These are phyloP conservation scores for Scrobipalpa atriplicella DNA, from an alignment of 2,888 invertebrate genomes.

Conservation along the genomic window DNA sequence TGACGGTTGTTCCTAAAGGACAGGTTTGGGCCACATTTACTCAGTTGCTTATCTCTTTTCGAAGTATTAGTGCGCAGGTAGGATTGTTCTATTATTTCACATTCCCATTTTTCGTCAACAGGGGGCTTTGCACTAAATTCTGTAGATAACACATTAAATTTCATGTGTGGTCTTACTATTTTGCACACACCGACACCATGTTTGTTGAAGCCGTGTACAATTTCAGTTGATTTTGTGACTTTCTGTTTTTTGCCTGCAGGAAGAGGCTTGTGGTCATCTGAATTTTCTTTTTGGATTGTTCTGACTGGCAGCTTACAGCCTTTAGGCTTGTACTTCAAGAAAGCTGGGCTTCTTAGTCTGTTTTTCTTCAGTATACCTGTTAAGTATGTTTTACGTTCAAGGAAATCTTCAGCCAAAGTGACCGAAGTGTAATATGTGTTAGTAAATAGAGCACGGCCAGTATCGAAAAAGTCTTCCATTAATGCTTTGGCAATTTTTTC, in stretches of 20 bases:
- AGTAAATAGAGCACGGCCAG: not conserved
- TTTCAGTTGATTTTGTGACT: not conserved
- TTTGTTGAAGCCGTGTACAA: not conserved
- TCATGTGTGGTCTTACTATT: not conserved
- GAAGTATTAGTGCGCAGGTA: not conserved
- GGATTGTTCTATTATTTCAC: not conserved
- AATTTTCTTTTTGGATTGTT: too few relatives aligned
- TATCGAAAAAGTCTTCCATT: conserved; percentile 1
- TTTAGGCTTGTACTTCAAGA: not conserved
- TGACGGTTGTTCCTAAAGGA: not conserved
- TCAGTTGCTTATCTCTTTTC: not conserved
- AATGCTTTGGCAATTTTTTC: not conserved
- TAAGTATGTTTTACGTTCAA: not conserved
- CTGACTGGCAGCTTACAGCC: not conserved
- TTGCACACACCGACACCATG: not conserved
- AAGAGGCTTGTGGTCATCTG: too few relatives aligned
- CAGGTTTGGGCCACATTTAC: not conserved
- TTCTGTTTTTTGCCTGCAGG: not conserved
- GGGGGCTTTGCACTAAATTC: not conserved
- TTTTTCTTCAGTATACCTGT: not conserved
- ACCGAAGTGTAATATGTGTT: not conserved
- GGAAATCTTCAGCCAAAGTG: conserved; percentile 8
- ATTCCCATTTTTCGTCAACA: not conserved
- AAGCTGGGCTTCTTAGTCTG: not conserved
- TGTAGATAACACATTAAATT: not conserved